Conservation (phyloP, 2,888 invertebrate species). For the Nomada goodeniana region DNA sequence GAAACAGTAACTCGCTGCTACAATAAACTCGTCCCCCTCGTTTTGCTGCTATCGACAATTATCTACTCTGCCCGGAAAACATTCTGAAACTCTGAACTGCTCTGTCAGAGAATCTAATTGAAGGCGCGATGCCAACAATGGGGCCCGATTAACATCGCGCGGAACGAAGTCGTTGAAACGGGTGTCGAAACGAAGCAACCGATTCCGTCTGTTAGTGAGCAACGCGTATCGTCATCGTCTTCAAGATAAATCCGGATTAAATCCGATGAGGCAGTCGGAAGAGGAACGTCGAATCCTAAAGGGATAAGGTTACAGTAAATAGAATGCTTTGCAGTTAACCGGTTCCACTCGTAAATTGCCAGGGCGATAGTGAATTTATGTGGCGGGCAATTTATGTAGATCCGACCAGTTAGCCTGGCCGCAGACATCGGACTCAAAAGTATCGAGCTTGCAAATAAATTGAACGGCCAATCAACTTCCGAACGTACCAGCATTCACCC, state of each 20-base stretch:
- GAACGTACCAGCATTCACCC: not conserved
- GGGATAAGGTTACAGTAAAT: constrained; percentile 43
- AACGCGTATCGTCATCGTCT: not conserved
- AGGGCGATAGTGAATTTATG: constrained; percentile 33
- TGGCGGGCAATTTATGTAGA: constrained; percentile 40
- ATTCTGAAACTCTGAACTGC: not conserved
- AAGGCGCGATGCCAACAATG: constrained; percentile 18
- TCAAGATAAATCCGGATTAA: constrained; percentile 52
- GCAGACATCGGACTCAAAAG: constrained; percentile 6
- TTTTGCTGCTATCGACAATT: not conserved
- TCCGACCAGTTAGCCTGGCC: constrained; percentile 25
- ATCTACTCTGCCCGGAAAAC: not conserved
- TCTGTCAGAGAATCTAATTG: not conserved
- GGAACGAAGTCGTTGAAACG: not conserved
- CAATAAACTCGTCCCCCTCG: too few species aligned
- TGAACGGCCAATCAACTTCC: constrained; percentile 27
- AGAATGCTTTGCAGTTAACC: constrained; percentile 51
- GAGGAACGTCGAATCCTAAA: constrained; percentile 16
- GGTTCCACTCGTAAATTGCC: constrained; percentile 40
- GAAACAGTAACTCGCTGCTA: too few species aligned
- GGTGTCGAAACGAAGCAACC: constrained; percentile 6
- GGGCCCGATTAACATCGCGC: constrained; percentile 10
- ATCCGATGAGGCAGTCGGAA: constrained; percentile 9
- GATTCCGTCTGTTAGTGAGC: constrained; percentile 1
- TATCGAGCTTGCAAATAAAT: constrained; percentile 45